phyloP scores from a whole-genome alignment of 2,888 invertebrate species.

The Caenorhabditis auriculariae region DNA sequence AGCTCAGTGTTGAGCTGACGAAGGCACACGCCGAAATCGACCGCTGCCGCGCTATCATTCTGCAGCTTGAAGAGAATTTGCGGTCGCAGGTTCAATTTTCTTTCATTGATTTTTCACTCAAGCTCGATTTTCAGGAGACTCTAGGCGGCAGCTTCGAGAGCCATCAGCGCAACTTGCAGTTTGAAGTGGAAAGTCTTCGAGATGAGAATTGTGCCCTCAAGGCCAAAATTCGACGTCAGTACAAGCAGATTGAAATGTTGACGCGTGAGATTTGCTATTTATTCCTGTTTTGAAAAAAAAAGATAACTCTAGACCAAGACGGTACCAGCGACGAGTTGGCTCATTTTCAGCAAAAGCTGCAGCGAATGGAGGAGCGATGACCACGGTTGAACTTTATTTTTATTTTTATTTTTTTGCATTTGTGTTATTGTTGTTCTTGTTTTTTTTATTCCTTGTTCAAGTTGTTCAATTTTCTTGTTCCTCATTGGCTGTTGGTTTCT shows the following conservation, averaged over 20 bases:
- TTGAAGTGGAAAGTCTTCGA: constrained; percentile 49
- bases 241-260: constrained; percentile 56
- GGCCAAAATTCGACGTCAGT: constrained; percentile 51
- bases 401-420: background rate
- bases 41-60: constrained; percentile 44
- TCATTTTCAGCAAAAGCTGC: constrained; percentile 33
- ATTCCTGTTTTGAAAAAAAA: background rate
- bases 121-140: constrained; percentile 27
- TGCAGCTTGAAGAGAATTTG: constrained; percentile 47
- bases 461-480: constrained; percentile 1
- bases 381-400: too few species aligned
- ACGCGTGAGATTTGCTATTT: constrained; percentile 35
- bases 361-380: constrained; percentile 5
- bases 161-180: constrained; percentile 42
- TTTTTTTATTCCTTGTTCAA: constrained; percentile 5
- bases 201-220: constrained; percentile 58
- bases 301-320: constrained; percentile 31
- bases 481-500: constrained; percentile 1
- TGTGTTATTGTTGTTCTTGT: background rate
- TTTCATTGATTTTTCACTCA: background rate
- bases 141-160: constrained; percentile 54
- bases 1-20: constrained; percentile 40
- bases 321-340: constrained; percentile 34
- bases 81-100: constrained; percentile 42
- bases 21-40: constrained; percentile 46